Evolutionary conservation across 2,888 invertebrate species (phyloP).

Genomic region (Tetragnatha montana): DNA sequence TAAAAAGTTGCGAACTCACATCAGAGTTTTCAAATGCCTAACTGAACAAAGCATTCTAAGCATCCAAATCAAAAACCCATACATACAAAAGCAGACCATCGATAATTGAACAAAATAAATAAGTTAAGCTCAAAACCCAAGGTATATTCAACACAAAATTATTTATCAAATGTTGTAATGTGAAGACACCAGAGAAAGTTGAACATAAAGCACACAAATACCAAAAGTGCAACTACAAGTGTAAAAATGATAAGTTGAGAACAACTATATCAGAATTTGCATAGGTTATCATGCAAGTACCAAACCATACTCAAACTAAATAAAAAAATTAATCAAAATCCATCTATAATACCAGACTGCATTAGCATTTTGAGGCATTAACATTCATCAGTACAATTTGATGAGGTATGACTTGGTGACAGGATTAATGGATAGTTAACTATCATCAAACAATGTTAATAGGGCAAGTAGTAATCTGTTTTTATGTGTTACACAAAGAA

Average conservation of each 20-base stretch:
- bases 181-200: neutral
- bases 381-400: neutral
- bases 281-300: neutral
- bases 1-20: too few relatives aligned
- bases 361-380: neutral
- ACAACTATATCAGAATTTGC: neutral
- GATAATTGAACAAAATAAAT: neutral
- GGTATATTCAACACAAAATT: neutral
- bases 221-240: neutral
- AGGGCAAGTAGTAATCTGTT: neutral
- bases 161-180: neutral
- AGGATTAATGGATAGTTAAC: neutral
- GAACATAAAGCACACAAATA: neutral
- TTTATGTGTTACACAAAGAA: conserved; percentile 8
- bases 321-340: neutral
- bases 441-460: neutral
- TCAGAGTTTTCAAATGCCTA: neutral
- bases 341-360: too few relatives aligned
- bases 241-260: neutral
- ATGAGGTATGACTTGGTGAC: neutral
- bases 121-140: neutral
- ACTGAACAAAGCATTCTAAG: neutral
- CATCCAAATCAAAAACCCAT: neutral
- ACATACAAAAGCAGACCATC: neutral
- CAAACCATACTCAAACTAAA: neutral